Evolutionary conservation across 2,113 vertebrate species (phyloP), one percentile per base, ranked within the genome.

Genomic region (Psammodynastes pulverulentus): DNA sequence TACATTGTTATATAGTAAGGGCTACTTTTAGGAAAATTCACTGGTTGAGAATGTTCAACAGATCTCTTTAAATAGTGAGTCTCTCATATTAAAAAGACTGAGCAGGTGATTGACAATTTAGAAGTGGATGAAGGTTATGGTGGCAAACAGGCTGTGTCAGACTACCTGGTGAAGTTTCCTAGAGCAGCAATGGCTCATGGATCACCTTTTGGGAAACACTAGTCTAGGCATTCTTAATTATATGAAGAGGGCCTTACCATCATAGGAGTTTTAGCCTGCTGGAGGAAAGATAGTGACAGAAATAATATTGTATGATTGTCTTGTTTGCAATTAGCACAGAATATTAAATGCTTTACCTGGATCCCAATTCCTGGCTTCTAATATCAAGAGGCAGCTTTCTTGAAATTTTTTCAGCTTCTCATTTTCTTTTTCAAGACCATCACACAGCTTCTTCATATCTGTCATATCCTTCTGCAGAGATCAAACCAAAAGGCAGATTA

Each of bases 391-490:
- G 95, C 96, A 97, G 54, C 89, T 97, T 84, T 97, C 95, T 92
- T 97, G 96, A 90, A 97, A 97, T 58, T 97, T 96, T 93, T 96
- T 97, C 79, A 98, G 96, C 88, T 97, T 96, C 91, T 97, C 96
- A 3, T 96, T 94, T 93, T 98, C 97, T 10, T 97, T 95, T 84
- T 95, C 89, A 84, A 98, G 92, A 10, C 72, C 92, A 93, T 92
- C 93, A 1, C 97, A 85, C 29, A 90, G 89, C 72, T 96, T 91
- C 56, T 87, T 93, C 58, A 96, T 24, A 12, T 95, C 92, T 87
- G 95, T 94, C 24, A 95, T 46, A 5, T 49, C 88, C 2, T 62
- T 92, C 96, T 97, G 92, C 52, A 52, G 12, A 96, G 87, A 95
- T 3, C 53, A 90, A 92, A 49, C 12, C 46, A 23, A 21, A 49